Evolutionary conservation across 2,888 invertebrate species (phyloP).

Genomic region (Anodontia alba): DNA sequence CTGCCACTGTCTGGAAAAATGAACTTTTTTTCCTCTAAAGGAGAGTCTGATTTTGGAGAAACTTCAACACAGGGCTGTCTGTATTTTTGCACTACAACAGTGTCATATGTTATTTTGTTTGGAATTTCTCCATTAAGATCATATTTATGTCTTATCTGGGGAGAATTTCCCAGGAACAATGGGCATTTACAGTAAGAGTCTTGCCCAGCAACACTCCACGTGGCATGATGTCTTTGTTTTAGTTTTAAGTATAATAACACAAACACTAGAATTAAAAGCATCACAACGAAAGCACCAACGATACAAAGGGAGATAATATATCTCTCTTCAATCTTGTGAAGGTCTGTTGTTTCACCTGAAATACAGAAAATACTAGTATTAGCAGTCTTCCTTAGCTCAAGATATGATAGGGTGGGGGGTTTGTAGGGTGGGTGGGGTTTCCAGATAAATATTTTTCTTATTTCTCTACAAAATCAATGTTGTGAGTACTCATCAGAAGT

Average conservation of each 20-base stretch:
- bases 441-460: too few species aligned
- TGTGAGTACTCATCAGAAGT: too few species aligned
- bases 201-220: constrained; percentile 59
- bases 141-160: constrained; percentile 55
- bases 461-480: too few species aligned
- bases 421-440: too few species aligned
- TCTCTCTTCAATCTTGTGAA: constrained; percentile 57
- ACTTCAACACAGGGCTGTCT: constrained; percentile 44
- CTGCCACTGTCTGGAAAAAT: constrained; percentile 9
- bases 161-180: constrained; percentile 51
- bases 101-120: constrained; percentile 50
- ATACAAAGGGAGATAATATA: constrained; percentile 66
- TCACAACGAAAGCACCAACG: constrained; percentile 60
- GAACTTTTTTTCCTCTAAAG: constrained; percentile 36
- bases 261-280: constrained; percentile 64
- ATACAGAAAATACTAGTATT: neutral
- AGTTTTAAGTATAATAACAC: constrained; percentile 63
- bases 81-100: constrained; percentile 50
- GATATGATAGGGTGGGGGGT: neutral
- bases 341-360: constrained; percentile 19
- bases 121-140: constrained; percentile 49
- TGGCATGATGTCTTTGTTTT: constrained; percentile 58
- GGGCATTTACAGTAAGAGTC: constrained; percentile 62
- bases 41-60: constrained; percentile 43
- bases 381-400: too few species aligned